Evolutionary conservation across 1,140 invertebrate genomes (phyloP).

Genomic region (Bombus huntii): DNA sequence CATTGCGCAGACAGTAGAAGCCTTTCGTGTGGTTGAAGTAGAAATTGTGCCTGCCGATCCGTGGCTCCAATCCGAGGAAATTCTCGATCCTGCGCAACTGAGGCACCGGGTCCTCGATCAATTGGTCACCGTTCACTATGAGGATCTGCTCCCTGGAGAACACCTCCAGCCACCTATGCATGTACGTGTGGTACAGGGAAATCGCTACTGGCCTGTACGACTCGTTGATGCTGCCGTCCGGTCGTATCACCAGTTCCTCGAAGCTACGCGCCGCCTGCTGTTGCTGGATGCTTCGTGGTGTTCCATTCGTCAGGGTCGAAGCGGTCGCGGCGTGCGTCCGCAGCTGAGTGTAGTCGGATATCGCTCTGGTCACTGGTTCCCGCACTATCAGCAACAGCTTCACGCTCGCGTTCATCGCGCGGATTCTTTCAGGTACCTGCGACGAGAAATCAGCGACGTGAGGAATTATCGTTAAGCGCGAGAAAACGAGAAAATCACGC

Average conservation of each 20-base stretch:
- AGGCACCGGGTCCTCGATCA: conserved; percentile 96
- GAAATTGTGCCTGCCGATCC: conserved; percentile 94
- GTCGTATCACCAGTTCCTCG: conserved; percentile 90
- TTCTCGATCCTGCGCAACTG: conserved; percentile 94
- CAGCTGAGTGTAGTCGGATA: conserved; percentile 97
- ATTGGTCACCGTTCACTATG: conserved; percentile 96
- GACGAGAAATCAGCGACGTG: background rate
- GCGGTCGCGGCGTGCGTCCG: conserved; percentile 89
- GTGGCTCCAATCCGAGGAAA: conserved; percentile 92
- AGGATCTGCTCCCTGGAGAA: conserved; percentile 96
- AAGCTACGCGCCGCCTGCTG: conserved; percentile 84
- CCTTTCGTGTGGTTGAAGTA: conserved; percentile 98
- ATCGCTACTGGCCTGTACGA: conserved; percentile 91
- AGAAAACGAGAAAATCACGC: no score
- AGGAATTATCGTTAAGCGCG: no score
- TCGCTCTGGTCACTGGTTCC: conserved; percentile 96
- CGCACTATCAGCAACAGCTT: conserved; percentile 97
- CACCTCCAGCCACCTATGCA: conserved; percentile 92
- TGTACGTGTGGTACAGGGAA: conserved; percentile 92
- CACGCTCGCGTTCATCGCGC: conserved; percentile 96
- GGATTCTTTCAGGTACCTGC: conserved; percentile 92
- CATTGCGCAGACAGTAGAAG: conserved; percentile 96
- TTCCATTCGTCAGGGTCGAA: conserved; percentile 75
- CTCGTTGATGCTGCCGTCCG: conserved; percentile 92
- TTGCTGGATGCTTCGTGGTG: conserved; percentile 52